Evolutionary conservation across 2,797 vertebrate species (phyloP).

Genomic region (Denticeps clupeoides): DNA sequence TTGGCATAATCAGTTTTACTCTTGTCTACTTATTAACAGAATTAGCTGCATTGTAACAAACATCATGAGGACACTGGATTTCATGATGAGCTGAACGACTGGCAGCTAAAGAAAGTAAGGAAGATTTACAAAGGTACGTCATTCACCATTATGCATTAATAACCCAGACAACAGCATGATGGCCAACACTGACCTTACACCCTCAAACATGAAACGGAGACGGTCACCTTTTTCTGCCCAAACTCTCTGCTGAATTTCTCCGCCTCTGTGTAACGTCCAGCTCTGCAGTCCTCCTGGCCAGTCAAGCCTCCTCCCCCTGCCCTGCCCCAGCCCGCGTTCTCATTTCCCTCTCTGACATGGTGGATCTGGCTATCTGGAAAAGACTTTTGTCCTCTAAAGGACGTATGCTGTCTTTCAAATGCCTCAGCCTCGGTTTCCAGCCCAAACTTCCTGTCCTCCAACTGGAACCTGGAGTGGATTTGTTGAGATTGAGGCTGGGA

Average conservation of each 20-base stretch:
- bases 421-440: constrained; percentile 22
- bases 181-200: not conserved
- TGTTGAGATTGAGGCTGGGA: constrained; percentile 33
- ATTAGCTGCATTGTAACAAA: not conserved
- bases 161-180: no score
- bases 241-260: constrained; percentile 40
- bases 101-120: no score
- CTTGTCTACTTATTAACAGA: no score
- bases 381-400: constrained; percentile 37
- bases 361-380: constrained; percentile 37
- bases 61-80: not conserved
- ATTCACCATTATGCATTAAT: no score
- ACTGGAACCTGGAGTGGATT: constrained; percentile 30
- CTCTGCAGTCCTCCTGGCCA: constrained; percentile 41
- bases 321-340: constrained; percentile 26
- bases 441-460: constrained; percentile 34
- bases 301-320: constrained; percentile 24
- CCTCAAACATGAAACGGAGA: not conserved
- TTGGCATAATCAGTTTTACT: no score
- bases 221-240: constrained; percentile 49
- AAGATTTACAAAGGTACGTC: no score
- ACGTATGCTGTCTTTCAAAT: constrained; percentile 42
- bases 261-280: constrained; percentile 40
- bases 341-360: constrained; percentile 30
- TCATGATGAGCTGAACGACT: no score